Evolutionary conservation across 2,113 vertebrate genomes (phyloP), one percentile per base, ranked within the genome.

Genomic region (Dromiciops gliroides): DNA sequence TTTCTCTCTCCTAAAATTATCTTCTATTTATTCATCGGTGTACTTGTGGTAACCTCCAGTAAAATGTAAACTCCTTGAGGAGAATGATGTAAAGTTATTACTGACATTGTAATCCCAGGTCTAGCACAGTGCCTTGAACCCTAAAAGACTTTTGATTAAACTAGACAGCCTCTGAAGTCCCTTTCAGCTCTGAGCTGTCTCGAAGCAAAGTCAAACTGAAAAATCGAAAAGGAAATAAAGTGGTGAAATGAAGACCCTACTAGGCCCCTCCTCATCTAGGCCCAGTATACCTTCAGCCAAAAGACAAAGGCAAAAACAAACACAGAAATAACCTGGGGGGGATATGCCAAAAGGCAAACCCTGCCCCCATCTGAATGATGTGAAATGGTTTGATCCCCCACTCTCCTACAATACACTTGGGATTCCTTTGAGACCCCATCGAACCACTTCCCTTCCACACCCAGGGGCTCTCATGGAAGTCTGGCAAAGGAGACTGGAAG

Each of bases 331-430:
- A 75, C 67, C 26, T 44, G 16, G 31, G 28, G 28, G 67, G 67
- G 44, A 44, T 83, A 16, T 83, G 67, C 88, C 67, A 16, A 37
- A 37, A 67, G 9, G 10, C 26, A 60, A 88, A 94, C 67, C 67
- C 52, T 60, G 51, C 51, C 26, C 7, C 67, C 23, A n/a, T 44
- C 47, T 0, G 0, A 52, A 14, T 10, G 3, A 56, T 23, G 37
- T 14, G 8, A 50, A 28, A 6, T 49, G 5, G 48, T 3, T 53
- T 24, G 7, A 48, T 0, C 0, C 10, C 24, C 16, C 52, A 53
- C 89, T 56, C 60, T 83, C 53, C 25, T 26, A 67, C 12, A 31
- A 11, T 83, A 22, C 7, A 47, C 31, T 47, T 49, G n/a, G 25
- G 24, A 23, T 31, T 11, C 4, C 3, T 28, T 7, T 16, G 28